A percentile compares a stretch with the other conserved stretches of the same genome.
phyloP scores from a whole-genome alignment of 2,113 vertebrate genomes.

The Gopherus flavomarginatus region DNA sequence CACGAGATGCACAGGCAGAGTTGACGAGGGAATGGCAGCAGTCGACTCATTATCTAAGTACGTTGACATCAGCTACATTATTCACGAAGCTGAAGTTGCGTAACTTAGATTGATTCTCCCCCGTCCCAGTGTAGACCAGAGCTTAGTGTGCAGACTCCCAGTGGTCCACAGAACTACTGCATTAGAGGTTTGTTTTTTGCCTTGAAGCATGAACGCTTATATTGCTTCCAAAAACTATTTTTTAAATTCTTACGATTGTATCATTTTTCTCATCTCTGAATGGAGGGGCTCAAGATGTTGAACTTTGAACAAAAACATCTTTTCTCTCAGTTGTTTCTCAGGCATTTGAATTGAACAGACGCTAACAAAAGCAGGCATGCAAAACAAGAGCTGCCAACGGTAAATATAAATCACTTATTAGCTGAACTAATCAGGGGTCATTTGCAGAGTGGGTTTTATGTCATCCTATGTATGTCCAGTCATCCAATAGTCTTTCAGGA shows the following conservation, averaged over 20 bases:
- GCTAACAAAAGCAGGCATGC: neutral
- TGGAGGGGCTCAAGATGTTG: neutral
- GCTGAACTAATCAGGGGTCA: neutral
- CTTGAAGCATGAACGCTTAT: neutral
- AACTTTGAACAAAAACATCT: neutral
- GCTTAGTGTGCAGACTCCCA: neutral
- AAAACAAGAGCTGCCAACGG: neutral
- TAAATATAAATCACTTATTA: neutral
- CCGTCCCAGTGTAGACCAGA: too few relatives aligned
- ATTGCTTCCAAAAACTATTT: neutral
- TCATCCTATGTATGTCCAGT: neutral
- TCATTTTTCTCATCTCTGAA: neutral
- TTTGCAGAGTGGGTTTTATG: neutral
- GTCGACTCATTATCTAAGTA: too few relatives aligned
- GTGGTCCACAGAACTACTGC: neutral
- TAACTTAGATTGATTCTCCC: too few relatives aligned
- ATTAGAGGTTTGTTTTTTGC: neutral
- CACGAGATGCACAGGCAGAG: too few relatives aligned
- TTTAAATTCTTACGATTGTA: neutral
- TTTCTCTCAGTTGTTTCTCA: neutral
- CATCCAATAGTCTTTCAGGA: neutral
- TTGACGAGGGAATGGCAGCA: too few relatives aligned
- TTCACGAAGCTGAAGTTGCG: too few relatives aligned
- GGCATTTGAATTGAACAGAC: neutral
- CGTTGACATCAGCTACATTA: too few relatives aligned